Evolutionary conservation across 1,140 invertebrate species (phyloP), one percentile per base, ranked within the genome.

Genomic region (Rhopalosiphum padi): DNA sequence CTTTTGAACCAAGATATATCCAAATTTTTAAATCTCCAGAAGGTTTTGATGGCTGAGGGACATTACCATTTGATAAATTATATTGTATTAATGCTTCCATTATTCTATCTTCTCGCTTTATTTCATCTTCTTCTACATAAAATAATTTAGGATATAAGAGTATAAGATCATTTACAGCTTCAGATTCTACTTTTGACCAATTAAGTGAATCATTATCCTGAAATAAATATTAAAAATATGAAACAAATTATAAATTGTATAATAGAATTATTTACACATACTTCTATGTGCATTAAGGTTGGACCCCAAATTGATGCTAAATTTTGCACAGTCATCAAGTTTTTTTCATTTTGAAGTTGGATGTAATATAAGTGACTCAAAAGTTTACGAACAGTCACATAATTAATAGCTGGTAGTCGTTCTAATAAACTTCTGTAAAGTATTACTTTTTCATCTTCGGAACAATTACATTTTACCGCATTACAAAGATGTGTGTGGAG

Each of bases 271-370:
- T 30, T 87, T 46, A 94, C 95, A 94, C 94, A 95, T 94, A 96
- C 96, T 83, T 97, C 96, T 8, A 96, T 96, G 94, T 97, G 97
- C 96, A 98, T 97, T 85, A 98, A 95, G 9, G 97, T 98, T 5
- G 98, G 97, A 1, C 97, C 97, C 97, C 97, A 98, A 82, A 98
- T 97, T 2, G 97, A 96, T 11, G 97, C 97, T n/a, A 98, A 95
- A 95, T 98, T 98, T 88, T 97, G 96, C 0, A 97, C 96, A 83
- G 96, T 96, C 98, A 98, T 98, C 85, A 97, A 96, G 95, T 98
- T 98, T 89, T 96, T 96, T 8, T 96, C 95, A 94, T 96, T 96
- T 95, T 98, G 97, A 2, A 96, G 96, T 94, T 96, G 96, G n/a
- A 98, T 96, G 94, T 97, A 97, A 94, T 97, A 96, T 48, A 99